These are phyloP conservation scores for Sanderia malayensis DNA, from an alignment of 30 jellyfish, hydroid and myxozoan species.

Conservation along the genomic window DNA sequence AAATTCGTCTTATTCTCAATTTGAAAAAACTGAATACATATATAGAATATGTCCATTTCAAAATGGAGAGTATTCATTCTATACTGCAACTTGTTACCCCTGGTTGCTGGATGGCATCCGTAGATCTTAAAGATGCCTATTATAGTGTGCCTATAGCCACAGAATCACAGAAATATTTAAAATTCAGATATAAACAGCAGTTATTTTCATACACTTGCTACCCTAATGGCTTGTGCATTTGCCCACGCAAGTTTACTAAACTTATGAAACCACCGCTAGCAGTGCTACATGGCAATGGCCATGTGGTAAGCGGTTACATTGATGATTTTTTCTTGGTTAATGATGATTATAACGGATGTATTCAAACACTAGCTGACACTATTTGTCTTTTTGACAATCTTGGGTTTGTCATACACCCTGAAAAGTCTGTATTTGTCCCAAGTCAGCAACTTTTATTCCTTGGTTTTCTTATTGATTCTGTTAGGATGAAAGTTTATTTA, in stretches of 20 bases:
- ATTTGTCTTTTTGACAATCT: not conserved
- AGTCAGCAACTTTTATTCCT: not conserved
- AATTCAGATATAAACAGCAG: not conserved
- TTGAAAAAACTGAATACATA: not conserved
- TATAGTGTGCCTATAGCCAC: not conserved
- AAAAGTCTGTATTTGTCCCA: no score
- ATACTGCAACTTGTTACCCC: conserved; percentile 1
- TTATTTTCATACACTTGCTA: conserved; percentile 4
- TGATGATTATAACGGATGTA: not conserved
- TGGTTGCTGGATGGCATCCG: conserved; percentile 17
- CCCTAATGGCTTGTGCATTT: not conserved
- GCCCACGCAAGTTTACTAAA: conserved; percentile 4
- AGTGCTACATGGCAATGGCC: not conserved
- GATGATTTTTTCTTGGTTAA: not conserved
- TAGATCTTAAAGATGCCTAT: no score
- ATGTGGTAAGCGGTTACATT: not conserved
- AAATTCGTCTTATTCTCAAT: not conserved
- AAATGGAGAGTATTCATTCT: conserved; percentile 11
- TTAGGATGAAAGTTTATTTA: not conserved
- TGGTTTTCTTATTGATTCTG: not conserved
- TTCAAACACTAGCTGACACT: conserved; percentile 2
- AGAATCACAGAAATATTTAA: not conserved
- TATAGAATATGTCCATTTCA: not conserved
- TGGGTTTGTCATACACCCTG: conserved; percentile 1
- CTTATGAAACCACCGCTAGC: conserved; percentile 4